Evolutionary conservation across 2,797 vertebrate species (phyloP).

Genomic region (Gadopsis marmoratus): DNA sequence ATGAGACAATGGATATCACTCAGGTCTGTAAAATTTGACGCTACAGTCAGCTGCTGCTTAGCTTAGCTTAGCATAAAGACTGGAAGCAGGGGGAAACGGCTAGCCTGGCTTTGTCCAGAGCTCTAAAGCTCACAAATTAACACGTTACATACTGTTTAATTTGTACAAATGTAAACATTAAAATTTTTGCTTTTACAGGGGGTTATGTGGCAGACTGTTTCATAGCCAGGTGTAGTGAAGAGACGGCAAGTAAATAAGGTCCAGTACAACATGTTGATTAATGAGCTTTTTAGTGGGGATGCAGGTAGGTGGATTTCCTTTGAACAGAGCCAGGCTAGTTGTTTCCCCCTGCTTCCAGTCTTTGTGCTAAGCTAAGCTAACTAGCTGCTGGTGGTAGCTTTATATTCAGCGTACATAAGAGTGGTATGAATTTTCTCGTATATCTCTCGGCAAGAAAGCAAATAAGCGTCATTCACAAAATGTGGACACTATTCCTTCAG

Average conservation of each 20-base stretch:
- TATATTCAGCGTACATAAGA: background rate
- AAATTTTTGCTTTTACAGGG: background rate
- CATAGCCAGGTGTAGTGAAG: background rate
- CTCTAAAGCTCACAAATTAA: background rate
- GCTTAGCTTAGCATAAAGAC: background rate
- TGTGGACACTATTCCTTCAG: background rate
- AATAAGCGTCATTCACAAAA: background rate
- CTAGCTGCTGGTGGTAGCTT: background rate
- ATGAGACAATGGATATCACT: background rate
- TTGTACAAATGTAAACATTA: background rate
- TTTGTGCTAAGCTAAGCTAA: slow-evolving; percentile 15
- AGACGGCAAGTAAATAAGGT: background rate
- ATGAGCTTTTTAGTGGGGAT: background rate
- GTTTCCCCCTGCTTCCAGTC: background rate
- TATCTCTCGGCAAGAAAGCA: background rate
- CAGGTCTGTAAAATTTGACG: background rate
- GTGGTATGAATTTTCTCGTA: background rate
- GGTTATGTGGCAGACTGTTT: background rate
- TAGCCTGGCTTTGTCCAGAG: background rate
- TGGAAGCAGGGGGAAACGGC: background rate
- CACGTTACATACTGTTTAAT: background rate
- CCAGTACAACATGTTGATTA: background rate
- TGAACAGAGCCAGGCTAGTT: background rate
- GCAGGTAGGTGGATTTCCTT: too few species aligned
- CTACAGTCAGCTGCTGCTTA: background rate